Percentiles rank a stretch among this genome's conserved stretches.
phyloP scores from a whole-genome alignment of 2,797 vertebrate species.

The Vipera ursinii region DNA sequence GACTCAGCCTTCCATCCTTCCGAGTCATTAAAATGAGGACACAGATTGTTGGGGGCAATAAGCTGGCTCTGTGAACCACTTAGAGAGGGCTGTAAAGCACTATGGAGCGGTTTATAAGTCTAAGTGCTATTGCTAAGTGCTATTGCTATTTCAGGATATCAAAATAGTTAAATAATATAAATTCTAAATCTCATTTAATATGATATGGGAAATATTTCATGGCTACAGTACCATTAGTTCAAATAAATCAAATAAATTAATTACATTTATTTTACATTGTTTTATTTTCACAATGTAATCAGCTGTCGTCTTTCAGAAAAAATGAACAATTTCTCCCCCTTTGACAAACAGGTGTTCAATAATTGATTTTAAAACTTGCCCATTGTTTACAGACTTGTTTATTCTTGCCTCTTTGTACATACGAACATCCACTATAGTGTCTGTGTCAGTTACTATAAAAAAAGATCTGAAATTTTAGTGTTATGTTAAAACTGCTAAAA shows the following conservation, averaged over 20 bases:
- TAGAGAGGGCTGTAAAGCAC: too few species aligned
- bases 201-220: not conserved
- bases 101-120: too few species aligned
- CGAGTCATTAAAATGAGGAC: too few species aligned
- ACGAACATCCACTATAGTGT: slow-evolving; percentile 48
- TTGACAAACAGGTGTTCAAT: slow-evolving; percentile 53
- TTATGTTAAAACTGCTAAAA: slow-evolving; percentile 25
- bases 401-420: slow-evolving; percentile 43
- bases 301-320: slow-evolving; percentile 22
- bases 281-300: slow-evolving; percentile 25
- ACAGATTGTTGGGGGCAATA: too few species aligned
- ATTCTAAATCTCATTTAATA: not conserved
- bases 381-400: slow-evolving; percentile 45
- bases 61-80: too few species aligned
- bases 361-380: slow-evolving; percentile 40
- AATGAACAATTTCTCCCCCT: slow-evolving; percentile 24
- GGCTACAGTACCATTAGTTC: not conserved
- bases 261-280: not conserved
- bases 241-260: not conserved
- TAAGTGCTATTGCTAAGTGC: too few species aligned
- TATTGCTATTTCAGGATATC: not conserved
- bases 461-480: slow-evolving; percentile 29
- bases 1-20: too few species aligned
- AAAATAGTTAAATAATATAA: not conserved
- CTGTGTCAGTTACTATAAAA: slow-evolving; percentile 22